Evolutionary conservation across 2,113 vertebrate species (phyloP).

Genomic region (Plestiodon gilberti): DNA sequence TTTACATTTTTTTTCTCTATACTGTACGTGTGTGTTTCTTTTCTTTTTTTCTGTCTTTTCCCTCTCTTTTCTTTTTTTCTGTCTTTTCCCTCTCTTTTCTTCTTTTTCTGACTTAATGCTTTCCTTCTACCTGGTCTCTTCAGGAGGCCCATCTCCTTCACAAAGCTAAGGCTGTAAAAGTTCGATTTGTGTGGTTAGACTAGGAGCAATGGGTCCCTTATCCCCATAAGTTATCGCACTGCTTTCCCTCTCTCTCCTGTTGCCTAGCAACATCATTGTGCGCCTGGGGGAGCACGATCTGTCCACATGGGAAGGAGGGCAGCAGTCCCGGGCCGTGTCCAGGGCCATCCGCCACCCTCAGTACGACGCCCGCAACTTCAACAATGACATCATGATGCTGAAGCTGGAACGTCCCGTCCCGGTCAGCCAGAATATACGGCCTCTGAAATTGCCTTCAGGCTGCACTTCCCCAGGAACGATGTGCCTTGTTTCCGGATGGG

Average conservation of each 20-base stretch:
- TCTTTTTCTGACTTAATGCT: too few species aligned
- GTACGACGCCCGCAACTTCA: conserved; percentile 71
- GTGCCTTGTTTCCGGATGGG: conserved; percentile 82
- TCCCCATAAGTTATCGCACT: neutral
- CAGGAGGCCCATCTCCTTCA: too few species aligned
- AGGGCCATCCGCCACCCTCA: conserved; percentile 66
- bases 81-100: too few species aligned
- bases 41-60: too few species aligned
- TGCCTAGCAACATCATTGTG: conserved; percentile 38
- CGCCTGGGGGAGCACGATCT: conserved; percentile 61
- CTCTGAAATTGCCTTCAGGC: conserved; percentile 72
- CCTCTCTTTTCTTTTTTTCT: too few species aligned
- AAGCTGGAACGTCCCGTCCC: conserved; percentile 63
- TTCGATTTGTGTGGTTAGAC: neutral
- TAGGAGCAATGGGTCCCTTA: neutral
- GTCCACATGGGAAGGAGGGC: conserved; percentile 29
- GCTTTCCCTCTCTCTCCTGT: neutral
- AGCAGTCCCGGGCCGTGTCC: conserved; percentile 44
- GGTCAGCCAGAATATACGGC: conserved; percentile 66
- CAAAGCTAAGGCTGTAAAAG: too few species aligned
- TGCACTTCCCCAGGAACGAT: conserved; percentile 73
- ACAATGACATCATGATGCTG: conserved; percentile 85
- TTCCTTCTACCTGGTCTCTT: too few species aligned
- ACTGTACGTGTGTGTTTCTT: too few species aligned
- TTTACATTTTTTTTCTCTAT: too few species aligned